phyloP scores from a whole-genome alignment of 92 coral and sea anemone species.

The Galaxea fascicularis region DNA sequence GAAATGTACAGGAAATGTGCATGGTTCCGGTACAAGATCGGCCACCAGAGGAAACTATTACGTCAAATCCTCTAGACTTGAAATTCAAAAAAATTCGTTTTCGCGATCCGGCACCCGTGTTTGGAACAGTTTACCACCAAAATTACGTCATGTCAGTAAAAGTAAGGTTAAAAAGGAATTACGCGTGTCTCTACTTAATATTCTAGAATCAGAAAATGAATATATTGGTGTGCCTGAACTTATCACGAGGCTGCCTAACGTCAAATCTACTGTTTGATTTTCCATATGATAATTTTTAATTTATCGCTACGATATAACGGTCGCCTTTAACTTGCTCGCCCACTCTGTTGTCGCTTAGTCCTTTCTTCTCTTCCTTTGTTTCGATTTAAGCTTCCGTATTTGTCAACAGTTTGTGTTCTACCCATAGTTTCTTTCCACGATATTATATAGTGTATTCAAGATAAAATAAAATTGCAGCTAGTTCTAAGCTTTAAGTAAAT shows the following conservation, averaged over 20 bases:
- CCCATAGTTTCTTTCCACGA: not conserved
- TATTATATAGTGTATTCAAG: not conserved
- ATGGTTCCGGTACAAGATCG: too few species aligned
- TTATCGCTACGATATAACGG: not conserved
- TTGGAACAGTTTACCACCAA: conserved; percentile 2
- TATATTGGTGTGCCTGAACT: not conserved
- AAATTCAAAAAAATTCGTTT: not conserved
- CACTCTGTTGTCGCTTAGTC: not conserved
- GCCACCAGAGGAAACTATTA: too few species aligned
- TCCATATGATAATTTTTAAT: not conserved
- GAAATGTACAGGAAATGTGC: too few species aligned
- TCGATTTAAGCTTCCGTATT: not conserved
- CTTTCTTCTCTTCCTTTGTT: conserved; percentile 1
- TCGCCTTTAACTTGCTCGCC: not conserved
- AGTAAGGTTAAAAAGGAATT: not conserved
- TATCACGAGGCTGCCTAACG: not conserved
- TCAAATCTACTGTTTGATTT: conserved; percentile 1
- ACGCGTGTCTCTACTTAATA: not conserved
- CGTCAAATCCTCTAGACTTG: too few species aligned
- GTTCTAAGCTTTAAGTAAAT: not conserved
- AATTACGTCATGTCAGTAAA: not conserved
- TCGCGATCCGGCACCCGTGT: conserved; percentile 7
- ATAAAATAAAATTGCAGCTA: not conserved
- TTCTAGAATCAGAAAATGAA: conserved; percentile 1
- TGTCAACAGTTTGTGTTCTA: not conserved